These are phyloP conservation scores for Odontamblyopus lacepedii DNA, from an alignment of 2,797 vertebrate genomes.

Conservation along the genomic window DNA sequence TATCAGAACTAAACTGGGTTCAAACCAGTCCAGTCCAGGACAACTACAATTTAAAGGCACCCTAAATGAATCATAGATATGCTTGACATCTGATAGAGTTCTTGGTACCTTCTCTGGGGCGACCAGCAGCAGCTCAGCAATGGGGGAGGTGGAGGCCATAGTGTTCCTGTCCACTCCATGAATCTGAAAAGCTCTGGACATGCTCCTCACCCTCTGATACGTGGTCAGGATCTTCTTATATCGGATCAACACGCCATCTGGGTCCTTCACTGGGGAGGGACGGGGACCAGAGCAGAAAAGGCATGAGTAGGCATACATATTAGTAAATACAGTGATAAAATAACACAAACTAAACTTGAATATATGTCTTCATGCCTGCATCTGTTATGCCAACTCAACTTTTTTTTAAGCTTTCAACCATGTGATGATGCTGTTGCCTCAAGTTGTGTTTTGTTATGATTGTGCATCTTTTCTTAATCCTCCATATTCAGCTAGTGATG, in stretches of 20 bases:
- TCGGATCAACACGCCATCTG: conserved; percentile 86
- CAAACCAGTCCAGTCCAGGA: too few relatives aligned
- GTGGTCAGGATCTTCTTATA: conserved; percentile 91
- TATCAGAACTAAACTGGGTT: too few relatives aligned
- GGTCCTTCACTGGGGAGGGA: conserved; percentile 81
- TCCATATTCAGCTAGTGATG: too few relatives aligned
- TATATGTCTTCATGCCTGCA: too few relatives aligned
- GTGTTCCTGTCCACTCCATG: conserved; percentile 91
- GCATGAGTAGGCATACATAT: background rate
- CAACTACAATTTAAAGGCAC: too few relatives aligned
- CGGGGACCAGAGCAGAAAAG: background rate
- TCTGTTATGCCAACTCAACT: too few relatives aligned
- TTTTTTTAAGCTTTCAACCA: too few relatives aligned
- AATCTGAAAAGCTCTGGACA: conserved; percentile 89
- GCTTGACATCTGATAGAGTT: background rate
- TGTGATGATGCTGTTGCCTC: too few relatives aligned
- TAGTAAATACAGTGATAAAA: background rate
- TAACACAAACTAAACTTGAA: too few relatives aligned
- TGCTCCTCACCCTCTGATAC: conserved; percentile 89
- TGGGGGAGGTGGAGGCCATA: conserved; percentile 89
- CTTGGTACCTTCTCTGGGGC: conserved; percentile 82
- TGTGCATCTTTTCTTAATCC: too few relatives aligned
- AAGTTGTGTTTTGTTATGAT: too few relatives aligned
- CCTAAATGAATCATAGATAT: too few relatives aligned
- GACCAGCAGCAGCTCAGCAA: conserved; percentile 88